A percentile compares a stretch with the other conserved stretches of the same genome.
Evolutionary conservation across 2,113 vertebrate genomes (phyloP).

Genomic region (Setophaga kirtlandii): DNA sequence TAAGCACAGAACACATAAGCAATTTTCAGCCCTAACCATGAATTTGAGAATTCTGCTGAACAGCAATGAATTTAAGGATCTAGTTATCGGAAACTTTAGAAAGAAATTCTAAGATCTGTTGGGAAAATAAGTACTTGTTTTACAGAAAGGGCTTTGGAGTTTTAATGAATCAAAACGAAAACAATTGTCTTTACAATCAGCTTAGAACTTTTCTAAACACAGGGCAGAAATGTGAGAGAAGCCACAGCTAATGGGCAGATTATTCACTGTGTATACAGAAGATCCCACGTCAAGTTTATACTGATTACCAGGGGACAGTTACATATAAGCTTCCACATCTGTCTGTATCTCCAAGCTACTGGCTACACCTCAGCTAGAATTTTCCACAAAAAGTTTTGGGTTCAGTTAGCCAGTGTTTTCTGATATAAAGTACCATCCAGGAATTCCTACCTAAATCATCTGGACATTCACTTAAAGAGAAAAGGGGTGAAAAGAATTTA

Average conservation of each 20-base stretch:
- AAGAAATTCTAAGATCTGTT: not conserved
- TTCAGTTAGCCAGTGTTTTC: not conserved
- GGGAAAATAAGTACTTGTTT: not conserved
- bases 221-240: not conserved
- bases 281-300: not conserved
- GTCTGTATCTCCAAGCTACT: not conserved
- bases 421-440: not conserved
- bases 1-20: not conserved
- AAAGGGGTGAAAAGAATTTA: not conserved
- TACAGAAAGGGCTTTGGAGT: not conserved
- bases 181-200: not conserved
- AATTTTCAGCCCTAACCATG: not conserved
- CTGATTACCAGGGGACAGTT: not conserved
- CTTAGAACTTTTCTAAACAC: not conserved
- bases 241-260: not conserved
- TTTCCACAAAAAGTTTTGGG: not conserved
- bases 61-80: not conserved
- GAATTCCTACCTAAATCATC: not conserved
- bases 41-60: not conserved
- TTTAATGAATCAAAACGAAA: not conserved
- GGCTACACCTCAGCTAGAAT: not conserved
- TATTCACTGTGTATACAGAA: not conserved
- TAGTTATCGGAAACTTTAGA: not conserved
- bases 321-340: not conserved
- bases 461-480: not conserved